phyloP scores from a whole-genome alignment of 2,888 invertebrate species.

The Athalia circularis region DNA sequence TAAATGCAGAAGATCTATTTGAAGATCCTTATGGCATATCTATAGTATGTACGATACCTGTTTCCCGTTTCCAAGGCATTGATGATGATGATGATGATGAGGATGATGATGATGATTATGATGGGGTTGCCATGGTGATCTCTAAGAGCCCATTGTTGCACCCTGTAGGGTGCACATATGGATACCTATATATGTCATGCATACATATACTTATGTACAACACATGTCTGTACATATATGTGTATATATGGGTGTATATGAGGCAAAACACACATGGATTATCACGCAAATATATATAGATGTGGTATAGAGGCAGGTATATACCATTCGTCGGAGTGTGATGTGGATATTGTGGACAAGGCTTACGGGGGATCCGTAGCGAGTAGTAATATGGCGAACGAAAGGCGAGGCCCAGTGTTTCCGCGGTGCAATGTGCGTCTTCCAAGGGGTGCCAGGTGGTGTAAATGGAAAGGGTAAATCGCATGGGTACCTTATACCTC shows the following conservation, averaged over 20 bases:
- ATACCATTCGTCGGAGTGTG: too few relatives aligned
- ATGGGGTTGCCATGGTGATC: constrained; percentile 73
- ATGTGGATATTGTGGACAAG: too few relatives aligned
- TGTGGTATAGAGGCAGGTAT: too few relatives aligned
- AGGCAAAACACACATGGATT: background rate
- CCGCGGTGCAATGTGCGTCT: too few relatives aligned
- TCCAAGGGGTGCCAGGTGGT: too few relatives aligned
- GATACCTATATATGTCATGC: background rate
- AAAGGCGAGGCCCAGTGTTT: too few relatives aligned
- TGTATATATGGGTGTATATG: background rate
- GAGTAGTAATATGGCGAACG: too few relatives aligned
- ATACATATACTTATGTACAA: background rate
- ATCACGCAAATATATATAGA: too few relatives aligned
- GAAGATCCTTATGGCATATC: constrained; percentile 65
- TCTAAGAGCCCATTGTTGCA: constrained; percentile 73
- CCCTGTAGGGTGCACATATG: constrained; percentile 57
- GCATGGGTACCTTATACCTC: too few relatives aligned
- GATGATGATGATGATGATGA: constrained; percentile 56
- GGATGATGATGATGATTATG: constrained; percentile 42
- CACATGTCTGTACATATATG: constrained; percentile 60
- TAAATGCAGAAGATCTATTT: constrained; percentile 62
- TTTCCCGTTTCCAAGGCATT: constrained; percentile 74
- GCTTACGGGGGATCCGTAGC: too few relatives aligned
- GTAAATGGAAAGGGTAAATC: too few relatives aligned
- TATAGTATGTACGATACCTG: background rate